Evolutionary conservation across 2,113 vertebrate species (phyloP).

Genomic region (Galemys pyrenaicus): DNA sequence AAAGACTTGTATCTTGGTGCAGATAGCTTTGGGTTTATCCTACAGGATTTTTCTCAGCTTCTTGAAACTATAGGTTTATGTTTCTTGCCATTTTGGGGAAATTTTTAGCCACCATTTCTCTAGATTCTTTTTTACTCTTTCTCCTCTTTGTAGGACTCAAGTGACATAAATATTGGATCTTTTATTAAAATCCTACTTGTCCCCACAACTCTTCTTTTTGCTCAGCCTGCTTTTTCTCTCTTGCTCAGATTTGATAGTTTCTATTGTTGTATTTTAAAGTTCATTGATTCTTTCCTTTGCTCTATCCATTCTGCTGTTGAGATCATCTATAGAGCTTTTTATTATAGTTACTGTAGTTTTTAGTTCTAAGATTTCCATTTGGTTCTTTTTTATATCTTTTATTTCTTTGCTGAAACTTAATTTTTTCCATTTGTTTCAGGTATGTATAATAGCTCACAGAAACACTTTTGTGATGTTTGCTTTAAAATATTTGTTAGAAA

Average conservation of each 20-base stretch:
- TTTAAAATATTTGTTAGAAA: too few species aligned
- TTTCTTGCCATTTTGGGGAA: neutral
- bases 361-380: conserved; percentile 38
- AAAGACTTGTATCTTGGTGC: neutral
- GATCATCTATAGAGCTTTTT: neutral
- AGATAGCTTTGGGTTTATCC: neutral
- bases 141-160: neutral
- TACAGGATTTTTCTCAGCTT: neutral
- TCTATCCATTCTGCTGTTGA: neutral
- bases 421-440: neutral
- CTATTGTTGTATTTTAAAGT: neutral
- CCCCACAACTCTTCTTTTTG: neutral
- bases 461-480: neutral
- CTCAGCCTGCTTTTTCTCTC: neutral
- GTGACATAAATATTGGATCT: neutral
- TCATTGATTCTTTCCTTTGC: conserved; percentile 1
- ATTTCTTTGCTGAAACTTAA: neutral
- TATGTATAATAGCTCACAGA: neutral
- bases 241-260: neutral
- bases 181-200: neutral
- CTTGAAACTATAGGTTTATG: neutral
- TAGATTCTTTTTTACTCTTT: neutral
- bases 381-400: conserved; percentile 1
- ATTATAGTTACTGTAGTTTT: neutral
- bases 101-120: conserved; percentile 18